Conservation (phyloP, 2,888 invertebrate species). For the Onthophagus sagittarius region DNA sequence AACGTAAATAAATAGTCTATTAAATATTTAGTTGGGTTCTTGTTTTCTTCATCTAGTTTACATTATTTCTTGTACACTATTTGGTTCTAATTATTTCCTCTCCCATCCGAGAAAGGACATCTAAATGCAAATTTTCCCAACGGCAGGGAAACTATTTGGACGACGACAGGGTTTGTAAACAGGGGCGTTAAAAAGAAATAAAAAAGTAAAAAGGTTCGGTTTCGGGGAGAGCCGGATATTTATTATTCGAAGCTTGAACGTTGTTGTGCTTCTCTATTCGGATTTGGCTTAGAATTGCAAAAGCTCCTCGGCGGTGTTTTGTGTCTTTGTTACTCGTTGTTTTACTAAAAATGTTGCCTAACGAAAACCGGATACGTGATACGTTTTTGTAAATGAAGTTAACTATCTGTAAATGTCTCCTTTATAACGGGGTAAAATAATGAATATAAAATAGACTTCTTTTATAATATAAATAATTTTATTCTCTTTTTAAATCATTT, state of each 20-base stretch:
- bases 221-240: background rate
- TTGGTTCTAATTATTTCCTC: background rate
- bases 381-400: too few species aligned
- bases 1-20: too few species aligned
- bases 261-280: background rate
- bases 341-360: too few species aligned
- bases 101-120: background rate
- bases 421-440: background rate
- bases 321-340: too few species aligned
- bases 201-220: background rate
- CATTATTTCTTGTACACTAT: background rate
- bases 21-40: too few species aligned
- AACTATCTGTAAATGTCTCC: too few species aligned
- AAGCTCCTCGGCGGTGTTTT: background rate
- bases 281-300: background rate
- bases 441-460: background rate
- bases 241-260: background rate
- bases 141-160: background rate
- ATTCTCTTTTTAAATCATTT: conserved; percentile 40
- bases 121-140: background rate
- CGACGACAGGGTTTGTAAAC: background rate
- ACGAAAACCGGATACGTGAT: too few species aligned
- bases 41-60: background rate
- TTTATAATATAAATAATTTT: conserved; percentile 46
- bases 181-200: background rate